Percentiles rank a stretch among this genome's conserved stretches.
Conservation (phyloP, 2,113 vertebrate species). For the Tautogolabrus adspersus region DNA sequence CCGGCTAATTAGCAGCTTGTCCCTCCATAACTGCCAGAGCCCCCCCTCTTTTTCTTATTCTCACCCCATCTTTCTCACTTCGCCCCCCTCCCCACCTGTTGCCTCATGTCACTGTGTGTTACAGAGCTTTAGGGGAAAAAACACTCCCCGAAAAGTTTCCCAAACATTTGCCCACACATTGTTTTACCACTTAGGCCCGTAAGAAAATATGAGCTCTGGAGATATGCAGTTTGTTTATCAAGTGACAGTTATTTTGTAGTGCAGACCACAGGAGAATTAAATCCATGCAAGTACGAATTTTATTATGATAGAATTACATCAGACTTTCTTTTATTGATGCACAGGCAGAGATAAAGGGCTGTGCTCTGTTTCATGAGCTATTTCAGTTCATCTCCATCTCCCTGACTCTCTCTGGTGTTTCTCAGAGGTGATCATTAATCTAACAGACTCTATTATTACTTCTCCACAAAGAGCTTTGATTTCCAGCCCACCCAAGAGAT, state of each 20-base stretch:
- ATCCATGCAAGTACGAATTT: constrained; percentile 11
- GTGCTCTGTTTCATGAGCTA: constrained; percentile 55
- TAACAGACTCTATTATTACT: constrained; percentile 81
- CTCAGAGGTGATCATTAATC: constrained; percentile 82
- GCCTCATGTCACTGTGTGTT: constrained; percentile 59
- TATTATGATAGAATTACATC: constrained; percentile 41
- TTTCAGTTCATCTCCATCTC: constrained; percentile 69
- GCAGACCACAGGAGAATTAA: constrained; percentile 7
- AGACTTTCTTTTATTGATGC: constrained; percentile 52
- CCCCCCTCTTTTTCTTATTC: constrained; percentile 22
- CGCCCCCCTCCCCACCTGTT: constrained; percentile 70
- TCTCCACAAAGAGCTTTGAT: constrained; percentile 80
- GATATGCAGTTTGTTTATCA: background rate
- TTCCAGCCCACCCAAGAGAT: constrained; percentile 84
- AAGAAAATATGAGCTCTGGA: background rate
- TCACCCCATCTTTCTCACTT: constrained; percentile 49
- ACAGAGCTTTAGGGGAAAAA: constrained; percentile 19
- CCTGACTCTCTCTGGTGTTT: constrained; percentile 59
- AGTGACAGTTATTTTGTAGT: background rate
- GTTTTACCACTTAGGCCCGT: background rate
- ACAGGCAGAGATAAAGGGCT: constrained; percentile 18
- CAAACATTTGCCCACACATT: background rate
- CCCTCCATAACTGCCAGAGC: constrained; percentile 64
- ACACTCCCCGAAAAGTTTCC: background rate
- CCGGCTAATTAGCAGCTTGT: constrained; percentile 82